Conservation (phyloP, 1,140 invertebrate genomes). For the Zaprionus ornatus region DNA sequence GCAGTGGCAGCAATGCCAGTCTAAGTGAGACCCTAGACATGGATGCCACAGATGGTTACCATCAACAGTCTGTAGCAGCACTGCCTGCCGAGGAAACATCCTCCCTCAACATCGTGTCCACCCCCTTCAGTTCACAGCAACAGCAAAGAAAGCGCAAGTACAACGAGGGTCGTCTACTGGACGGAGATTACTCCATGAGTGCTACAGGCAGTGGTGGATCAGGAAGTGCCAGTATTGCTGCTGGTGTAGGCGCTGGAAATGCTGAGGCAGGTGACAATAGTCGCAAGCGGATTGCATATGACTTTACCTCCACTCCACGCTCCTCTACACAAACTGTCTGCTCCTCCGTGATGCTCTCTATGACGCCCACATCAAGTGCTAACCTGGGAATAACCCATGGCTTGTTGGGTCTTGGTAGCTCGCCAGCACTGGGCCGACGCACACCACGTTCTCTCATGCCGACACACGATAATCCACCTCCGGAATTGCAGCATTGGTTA, state of each 20-base stretch:
- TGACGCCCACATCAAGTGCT: constrained; percentile 48
- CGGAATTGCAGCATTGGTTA: constrained; percentile 91
- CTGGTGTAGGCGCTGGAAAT: constrained; percentile 23
- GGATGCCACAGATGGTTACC: constrained; percentile 53
- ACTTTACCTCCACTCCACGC: constrained; percentile 75
- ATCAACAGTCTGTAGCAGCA: constrained; percentile 28
- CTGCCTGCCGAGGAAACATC: constrained; percentile 15
- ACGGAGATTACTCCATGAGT: constrained; percentile 56
- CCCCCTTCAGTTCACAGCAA: constrained; percentile 12
- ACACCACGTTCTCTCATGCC: constrained; percentile 86
- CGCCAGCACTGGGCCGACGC: constrained; percentile 61
- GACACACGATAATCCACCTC: constrained; percentile 92
- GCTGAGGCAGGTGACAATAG: constrained; percentile 52
- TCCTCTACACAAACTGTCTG: constrained; percentile 36
- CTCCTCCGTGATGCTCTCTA: constrained; percentile 36
- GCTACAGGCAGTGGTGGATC: constrained; percentile 42
- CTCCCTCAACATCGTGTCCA: not conserved
- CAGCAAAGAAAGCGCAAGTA: constrained; percentile 82
- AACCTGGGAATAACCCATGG: constrained; percentile 7
- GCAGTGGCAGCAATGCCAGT: constrained; percentile 73
- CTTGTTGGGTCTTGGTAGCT: constrained; percentile 13
- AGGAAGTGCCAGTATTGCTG: constrained; percentile 6
- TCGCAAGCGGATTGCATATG: constrained; percentile 80
- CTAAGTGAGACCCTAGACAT: constrained; percentile 64
- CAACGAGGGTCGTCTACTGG: constrained; percentile 72